Evolutionary conservation across 64 coral and sea anemone species (phyloP).

Genomic region (Actinia equina): DNA sequence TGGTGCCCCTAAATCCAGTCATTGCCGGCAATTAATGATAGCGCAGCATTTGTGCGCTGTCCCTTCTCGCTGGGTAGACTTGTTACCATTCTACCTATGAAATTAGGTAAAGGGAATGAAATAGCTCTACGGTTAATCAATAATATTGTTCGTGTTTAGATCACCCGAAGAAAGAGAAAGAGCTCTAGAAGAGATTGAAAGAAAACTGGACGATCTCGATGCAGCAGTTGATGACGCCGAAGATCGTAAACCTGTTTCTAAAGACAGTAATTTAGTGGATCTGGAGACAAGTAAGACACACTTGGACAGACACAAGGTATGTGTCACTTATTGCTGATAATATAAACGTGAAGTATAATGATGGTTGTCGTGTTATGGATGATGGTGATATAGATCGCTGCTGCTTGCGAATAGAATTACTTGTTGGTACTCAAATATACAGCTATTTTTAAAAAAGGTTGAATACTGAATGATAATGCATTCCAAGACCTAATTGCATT

Average conservation of each 20-base stretch:
- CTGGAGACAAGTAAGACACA: conserved; percentile 20
- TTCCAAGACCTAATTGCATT: too few relatives aligned
- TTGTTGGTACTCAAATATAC: too few relatives aligned
- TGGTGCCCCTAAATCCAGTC: too few relatives aligned
- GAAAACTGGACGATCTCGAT: conserved; percentile 48
- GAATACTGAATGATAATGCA: too few relatives aligned
- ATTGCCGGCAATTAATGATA: too few relatives aligned
- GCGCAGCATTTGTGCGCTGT: too few relatives aligned
- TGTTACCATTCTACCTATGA: too few relatives aligned
- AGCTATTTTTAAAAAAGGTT: too few relatives aligned
- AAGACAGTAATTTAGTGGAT: conserved; percentile 26
- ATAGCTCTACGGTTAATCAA: not conserved
- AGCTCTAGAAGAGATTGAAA: conserved; percentile 15
- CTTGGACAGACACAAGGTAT: conserved; percentile 47
- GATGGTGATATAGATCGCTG: not conserved
- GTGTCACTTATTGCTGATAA: not conserved
- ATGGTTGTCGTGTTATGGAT: not conserved
- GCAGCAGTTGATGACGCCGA: conserved; percentile 31
- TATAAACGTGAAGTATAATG: too few relatives aligned
- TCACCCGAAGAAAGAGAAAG: conserved; percentile 30
- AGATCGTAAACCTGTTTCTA: conserved; percentile 17
- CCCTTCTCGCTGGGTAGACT: too few relatives aligned
- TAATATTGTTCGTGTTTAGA: not conserved
- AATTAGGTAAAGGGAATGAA: not conserved
- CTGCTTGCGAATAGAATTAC: too few relatives aligned